Conservation (phyloP, 2,888 invertebrate genomes). For the Leptinotarsa tumamoca region DNA sequence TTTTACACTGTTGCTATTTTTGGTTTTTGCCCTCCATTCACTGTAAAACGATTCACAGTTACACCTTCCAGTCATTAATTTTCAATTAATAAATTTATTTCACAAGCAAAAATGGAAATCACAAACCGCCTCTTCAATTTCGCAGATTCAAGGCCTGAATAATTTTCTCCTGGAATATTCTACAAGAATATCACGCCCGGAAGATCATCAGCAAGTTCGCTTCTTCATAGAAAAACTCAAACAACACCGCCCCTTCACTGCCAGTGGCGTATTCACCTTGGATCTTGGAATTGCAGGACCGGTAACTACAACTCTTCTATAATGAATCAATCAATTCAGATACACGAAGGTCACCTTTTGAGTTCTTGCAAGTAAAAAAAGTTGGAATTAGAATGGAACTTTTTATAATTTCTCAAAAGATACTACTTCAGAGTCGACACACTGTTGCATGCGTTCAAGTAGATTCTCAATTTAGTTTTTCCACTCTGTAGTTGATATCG, state of each 20-base stretch:
- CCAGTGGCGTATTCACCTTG: conserved; percentile 63
- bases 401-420: no score
- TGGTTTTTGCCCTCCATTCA: no score
- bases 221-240: conserved; percentile 64
- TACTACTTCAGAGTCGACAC: no score
- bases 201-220: conserved; percentile 64
- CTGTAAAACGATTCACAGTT: background rate
- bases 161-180: conserved; percentile 63
- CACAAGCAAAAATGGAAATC: no score
- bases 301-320: conserved; percentile 50
- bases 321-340: background rate
- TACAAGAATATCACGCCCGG: conserved; percentile 57
- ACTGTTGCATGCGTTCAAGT: no score
- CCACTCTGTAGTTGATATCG: no score
- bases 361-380: no score
- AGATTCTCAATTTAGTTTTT: no score
- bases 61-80: no score
- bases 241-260: conserved; percentile 61
- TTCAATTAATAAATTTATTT: background rate
- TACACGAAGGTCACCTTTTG: no score
- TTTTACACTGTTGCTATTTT: no score
- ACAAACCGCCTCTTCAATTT: conserved; percentile 33
- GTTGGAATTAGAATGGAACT: no score
- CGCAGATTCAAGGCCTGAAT: conserved; percentile 60
- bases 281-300: conserved; percentile 64